Base-by-base conservation (phyloP, 1,140 invertebrate species). In the Drosophila melanogaster region DNA sequence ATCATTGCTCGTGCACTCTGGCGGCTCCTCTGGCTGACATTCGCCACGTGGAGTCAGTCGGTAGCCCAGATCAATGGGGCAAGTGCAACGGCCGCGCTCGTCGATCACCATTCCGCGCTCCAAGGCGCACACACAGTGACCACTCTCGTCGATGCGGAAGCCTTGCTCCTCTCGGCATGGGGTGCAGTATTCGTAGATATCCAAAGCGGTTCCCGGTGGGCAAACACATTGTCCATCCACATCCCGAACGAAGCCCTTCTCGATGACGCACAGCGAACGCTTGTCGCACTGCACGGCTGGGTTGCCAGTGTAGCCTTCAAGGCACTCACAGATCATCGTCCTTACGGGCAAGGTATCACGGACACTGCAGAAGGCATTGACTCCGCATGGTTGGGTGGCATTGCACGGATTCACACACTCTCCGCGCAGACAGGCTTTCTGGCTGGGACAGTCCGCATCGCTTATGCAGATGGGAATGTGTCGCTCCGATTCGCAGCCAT, bases 291-390 rank as follows among this genome's bases (percentile, higher is more conserved):
- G 94, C 40, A 96, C 93, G 22, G 96, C 94, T 17, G 96, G 96
- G 90, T 97, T 96, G 91, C 96, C 96, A 92, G 94, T 95, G 90
- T 96, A 97, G 47, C 96, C 96, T 24, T 96, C 95, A n/a, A 96
- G 89, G 90, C 97, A 98, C 91, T 96, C 95, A 78, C 97, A 98
- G 60, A 97, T 95, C 96, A 98, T 97, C 14, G 97, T 98, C 79
- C 96, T 94, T 0, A 98, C 95, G 1, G 97, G 96, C 22, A 95
- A 92, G 0, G 97, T 97, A 81, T 98, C 96, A 4, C 96, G 92
- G 1, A 98, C 95, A 51, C 94, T 95, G 81, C 97, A 98, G 56
- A 95, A 93, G 0, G 97, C 95, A 72, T 97, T 97, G 8, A 94
- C 93, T 35, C 96, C 96, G 80, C 97, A 98, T 0, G 97, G 97